phyloP scores from a whole-genome alignment of 2,113 vertebrate genomes.

The Mormoops blainvillei region DNA sequence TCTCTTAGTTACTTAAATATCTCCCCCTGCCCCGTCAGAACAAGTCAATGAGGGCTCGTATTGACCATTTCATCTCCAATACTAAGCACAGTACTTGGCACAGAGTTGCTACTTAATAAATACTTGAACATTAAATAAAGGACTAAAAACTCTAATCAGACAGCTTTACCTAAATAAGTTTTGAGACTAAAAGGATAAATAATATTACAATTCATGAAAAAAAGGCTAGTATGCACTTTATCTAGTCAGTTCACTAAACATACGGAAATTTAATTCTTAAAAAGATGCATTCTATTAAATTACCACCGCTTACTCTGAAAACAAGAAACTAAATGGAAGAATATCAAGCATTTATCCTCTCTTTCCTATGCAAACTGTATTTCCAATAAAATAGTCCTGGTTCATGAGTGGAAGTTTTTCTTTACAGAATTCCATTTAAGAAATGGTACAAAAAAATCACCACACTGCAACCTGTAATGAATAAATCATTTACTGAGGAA shows the following conservation, averaged over 20 bases:
- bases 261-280: slow-evolving; percentile 10
- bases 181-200: slow-evolving; percentile 24
- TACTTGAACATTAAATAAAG: slow-evolving; percentile 23
- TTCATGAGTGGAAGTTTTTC: slow-evolving; percentile 14
- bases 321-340: background rate
- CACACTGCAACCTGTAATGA: background rate
- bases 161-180: slow-evolving; percentile 4
- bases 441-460: background rate
- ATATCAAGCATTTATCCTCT: background rate
- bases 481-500: slow-evolving; percentile 15
- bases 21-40: background rate
- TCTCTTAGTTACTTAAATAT: background rate
- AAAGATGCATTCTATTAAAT: background rate
- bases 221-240: background rate
- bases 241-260: background rate
- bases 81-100: background rate
- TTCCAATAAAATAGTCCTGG: slow-evolving; percentile 2
- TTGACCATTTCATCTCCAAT: background rate
- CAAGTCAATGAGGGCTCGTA: background rate
- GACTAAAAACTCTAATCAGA: slow-evolving; percentile 5
- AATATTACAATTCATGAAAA: slow-evolving; percentile 7
- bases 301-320: background rate
- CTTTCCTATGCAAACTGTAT: background rate
- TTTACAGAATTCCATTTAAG: slow-evolving; percentile 18
- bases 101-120: background rate